phyloP scores from a whole-genome alignment of 2,797 vertebrate species.

The Falco naumanni region DNA sequence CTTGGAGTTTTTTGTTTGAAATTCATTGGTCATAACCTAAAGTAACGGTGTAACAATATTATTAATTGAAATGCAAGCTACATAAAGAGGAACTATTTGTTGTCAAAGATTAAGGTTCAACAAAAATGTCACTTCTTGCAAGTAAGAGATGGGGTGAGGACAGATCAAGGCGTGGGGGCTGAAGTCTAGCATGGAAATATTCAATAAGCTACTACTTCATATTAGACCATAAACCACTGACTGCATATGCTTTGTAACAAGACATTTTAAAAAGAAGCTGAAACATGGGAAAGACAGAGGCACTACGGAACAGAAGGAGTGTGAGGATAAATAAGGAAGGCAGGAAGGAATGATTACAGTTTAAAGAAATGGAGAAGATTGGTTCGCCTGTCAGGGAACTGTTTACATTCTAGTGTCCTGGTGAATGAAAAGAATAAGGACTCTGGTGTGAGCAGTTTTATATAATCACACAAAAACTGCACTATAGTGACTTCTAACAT shows the following conservation, averaged over 20 bases:
- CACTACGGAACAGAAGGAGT: slow-evolving; percentile 27
- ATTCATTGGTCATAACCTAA: background rate
- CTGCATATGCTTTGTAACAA: background rate
- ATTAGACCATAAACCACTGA: background rate
- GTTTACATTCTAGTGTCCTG: background rate
- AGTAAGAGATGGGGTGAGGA: background rate
- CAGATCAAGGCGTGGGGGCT: background rate
- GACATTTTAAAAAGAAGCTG: background rate
- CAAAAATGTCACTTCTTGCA: background rate
- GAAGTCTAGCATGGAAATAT: background rate
- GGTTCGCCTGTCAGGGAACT: background rate
- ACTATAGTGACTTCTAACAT: background rate
- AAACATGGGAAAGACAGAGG: background rate
- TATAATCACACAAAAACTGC: background rate
- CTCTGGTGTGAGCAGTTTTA: background rate
- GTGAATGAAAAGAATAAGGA: background rate
- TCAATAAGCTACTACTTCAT: background rate
- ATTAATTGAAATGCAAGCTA: background rate
- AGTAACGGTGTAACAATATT: background rate
- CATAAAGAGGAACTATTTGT: background rate
- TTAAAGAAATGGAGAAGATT: background rate
- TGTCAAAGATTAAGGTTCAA: background rate
- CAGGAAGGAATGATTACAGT: background rate
- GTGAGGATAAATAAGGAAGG: slow-evolving; percentile 55
- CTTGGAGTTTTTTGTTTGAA: background rate